phyloP scores from a whole-genome alignment of 2,113 vertebrate genomes.

The Sinosuthora webbiana region DNA sequence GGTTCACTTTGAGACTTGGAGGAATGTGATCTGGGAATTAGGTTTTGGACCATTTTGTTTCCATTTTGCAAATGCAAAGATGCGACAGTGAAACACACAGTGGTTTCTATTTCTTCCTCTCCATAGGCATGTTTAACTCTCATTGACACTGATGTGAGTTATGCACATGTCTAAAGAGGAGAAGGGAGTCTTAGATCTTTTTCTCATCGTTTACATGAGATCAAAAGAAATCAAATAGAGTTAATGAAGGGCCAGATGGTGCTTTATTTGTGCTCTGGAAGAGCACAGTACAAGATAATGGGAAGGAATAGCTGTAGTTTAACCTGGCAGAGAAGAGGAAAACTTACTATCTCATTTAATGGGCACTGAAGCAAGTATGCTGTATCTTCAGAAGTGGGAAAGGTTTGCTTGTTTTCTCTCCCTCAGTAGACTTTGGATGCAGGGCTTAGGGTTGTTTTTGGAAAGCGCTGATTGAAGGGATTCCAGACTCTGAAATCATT shows the following conservation, averaged over 20 bases:
- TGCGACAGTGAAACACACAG: conserved; percentile 34
- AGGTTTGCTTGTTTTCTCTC: conserved; percentile 51
- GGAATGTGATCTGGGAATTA: conserved; percentile 52
- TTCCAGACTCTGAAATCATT: conserved; percentile 61
- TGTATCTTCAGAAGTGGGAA: conserved; percentile 34
- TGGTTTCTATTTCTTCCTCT: conserved; percentile 63
- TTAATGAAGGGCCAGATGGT: conserved; percentile 70
- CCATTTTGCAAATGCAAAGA: conserved; percentile 49
- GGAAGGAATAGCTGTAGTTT: conserved; percentile 43
- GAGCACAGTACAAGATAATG: conserved; percentile 7
- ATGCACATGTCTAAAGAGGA: conserved; percentile 69
- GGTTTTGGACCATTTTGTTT: conserved; percentile 29
- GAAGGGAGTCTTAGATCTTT: conserved; percentile 62
- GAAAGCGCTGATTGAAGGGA: neutral
- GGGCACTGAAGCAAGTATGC: conserved; percentile 44
- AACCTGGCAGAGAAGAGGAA: conserved; percentile 58
- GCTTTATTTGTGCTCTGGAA: conserved; percentile 60
- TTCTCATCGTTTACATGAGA: conserved; percentile 71
- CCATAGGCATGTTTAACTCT: conserved; percentile 57
- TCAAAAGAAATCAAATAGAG: conserved; percentile 67
- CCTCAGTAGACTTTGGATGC: conserved; percentile 22
- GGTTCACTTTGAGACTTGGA: conserved; percentile 17
- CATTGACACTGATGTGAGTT: conserved; percentile 65
- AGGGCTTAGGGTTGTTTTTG: conserved; percentile 20
- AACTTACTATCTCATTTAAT: conserved; percentile 31